Conservation (phyloP, 2,113 vertebrate species). For the Lasiurus cinereus region DNA sequence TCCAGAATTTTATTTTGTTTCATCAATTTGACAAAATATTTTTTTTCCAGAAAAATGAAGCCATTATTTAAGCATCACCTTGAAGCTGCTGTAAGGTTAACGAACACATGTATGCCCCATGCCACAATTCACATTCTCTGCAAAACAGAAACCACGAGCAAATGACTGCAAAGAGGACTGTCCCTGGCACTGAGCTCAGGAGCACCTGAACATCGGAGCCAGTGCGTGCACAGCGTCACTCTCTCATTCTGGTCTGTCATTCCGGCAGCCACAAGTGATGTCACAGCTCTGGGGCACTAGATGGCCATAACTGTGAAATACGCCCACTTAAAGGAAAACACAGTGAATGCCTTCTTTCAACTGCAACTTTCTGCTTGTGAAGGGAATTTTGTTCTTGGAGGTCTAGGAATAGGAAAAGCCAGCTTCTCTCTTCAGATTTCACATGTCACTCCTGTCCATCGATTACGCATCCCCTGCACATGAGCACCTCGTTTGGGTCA, state of each 20-base stretch:
- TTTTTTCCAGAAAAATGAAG: constrained; percentile 37
- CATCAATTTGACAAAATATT: constrained; percentile 29
- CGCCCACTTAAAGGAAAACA: background rate
- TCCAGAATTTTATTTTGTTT: constrained; percentile 61
- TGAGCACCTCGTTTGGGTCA: background rate
- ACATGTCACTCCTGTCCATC: background rate
- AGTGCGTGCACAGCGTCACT: background rate
- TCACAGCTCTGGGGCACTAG: background rate
- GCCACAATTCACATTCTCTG: constrained; percentile 74
- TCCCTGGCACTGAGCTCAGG: background rate
- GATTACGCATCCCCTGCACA: background rate
- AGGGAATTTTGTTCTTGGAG: background rate
- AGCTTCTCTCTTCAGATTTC: constrained; percentile 20
- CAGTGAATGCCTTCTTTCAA: background rate
- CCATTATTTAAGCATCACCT: constrained; percentile 64
- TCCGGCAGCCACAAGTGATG: constrained; percentile 28
- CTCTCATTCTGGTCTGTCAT: background rate
- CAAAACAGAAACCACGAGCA: constrained; percentile 67
- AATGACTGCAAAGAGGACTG: constrained; percentile 38
- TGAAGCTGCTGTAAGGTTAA: constrained; percentile 64
- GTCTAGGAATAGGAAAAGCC: constrained; percentile 27
- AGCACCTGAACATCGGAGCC: constrained; percentile 14
- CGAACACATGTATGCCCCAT: constrained; percentile 60
- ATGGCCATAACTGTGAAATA: constrained; percentile 40
- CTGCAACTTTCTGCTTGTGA: background rate